Evolutionary conservation across 2,888 invertebrate genomes (phyloP).

Genomic region (Vanessa cardui): DNA sequence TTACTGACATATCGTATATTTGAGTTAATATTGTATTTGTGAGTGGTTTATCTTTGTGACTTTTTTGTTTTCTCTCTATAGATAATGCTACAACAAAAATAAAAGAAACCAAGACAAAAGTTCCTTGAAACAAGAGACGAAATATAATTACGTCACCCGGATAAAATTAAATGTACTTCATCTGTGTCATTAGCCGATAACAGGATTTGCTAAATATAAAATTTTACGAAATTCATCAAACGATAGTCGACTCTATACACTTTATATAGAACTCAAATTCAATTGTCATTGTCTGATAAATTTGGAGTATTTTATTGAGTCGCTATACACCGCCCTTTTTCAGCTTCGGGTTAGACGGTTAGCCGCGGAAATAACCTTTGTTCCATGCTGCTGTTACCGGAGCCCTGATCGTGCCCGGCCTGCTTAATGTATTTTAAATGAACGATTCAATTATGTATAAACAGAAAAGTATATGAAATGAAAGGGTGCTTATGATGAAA

Average conservation of each 20-base stretch:
- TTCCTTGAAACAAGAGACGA: conserved; percentile 21
- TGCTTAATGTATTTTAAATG: conserved; percentile 73
- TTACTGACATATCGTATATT: too few species aligned
- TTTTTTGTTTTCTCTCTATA: too few species aligned
- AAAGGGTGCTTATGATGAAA: conserved; percentile 54
- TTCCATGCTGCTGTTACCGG: conserved; percentile 46
- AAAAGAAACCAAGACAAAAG: conserved; percentile 16
- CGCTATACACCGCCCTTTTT: conserved; percentile 27
- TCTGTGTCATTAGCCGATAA: conserved; percentile 28
- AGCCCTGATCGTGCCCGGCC: conserved; percentile 55
- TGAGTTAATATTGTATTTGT: too few species aligned
- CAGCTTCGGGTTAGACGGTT: conserved; percentile 36
- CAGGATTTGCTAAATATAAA: conserved; percentile 23
- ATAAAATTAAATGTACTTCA: conserved; percentile 37
- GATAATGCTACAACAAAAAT: neutral
- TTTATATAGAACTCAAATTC: conserved; percentile 18
- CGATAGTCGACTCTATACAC: conserved; percentile 15
- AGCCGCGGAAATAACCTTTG: conserved; percentile 55
- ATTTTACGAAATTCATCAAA: neutral
- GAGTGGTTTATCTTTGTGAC: too few species aligned
- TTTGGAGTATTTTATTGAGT: conserved; percentile 26
- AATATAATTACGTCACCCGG: conserved; percentile 31
- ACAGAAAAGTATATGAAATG: conserved; percentile 53
- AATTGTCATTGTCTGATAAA: neutral
- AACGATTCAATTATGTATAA: conserved; percentile 65